phyloP scores from a whole-genome alignment of 2,888 invertebrate genomes.

The Timema cristinae region DNA sequence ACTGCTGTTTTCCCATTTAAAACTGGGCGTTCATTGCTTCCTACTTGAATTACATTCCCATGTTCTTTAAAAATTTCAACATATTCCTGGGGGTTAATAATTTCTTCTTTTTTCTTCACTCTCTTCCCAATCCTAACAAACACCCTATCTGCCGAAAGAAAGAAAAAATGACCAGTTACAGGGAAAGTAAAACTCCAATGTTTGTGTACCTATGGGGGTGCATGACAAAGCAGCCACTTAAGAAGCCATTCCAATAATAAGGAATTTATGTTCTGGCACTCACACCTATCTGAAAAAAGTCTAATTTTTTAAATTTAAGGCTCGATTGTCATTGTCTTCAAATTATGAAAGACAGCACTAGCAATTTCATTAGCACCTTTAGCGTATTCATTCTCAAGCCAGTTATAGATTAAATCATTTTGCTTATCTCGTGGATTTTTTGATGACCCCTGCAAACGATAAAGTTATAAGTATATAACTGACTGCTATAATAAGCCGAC shows the following conservation, averaged over 20 bases:
- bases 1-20: not conserved
- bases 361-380: not conserved
- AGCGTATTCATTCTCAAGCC: no score
- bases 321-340: no score
- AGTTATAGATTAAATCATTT: no score
- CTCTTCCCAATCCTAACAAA: constrained; percentile 5
- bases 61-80: constrained; percentile 5
- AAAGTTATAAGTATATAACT: no score
- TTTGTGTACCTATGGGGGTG: not conserved
- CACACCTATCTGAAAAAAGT: not conserved
- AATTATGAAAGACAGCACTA: not conserved
- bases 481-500: no score
- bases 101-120: not conserved
- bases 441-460: no score
- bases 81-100: not conserved
- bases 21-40: not conserved
- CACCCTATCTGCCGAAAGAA: not conserved
- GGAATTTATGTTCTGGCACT: not conserved
- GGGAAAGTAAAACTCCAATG: no score
- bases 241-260: not conserved
- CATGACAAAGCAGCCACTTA: constrained; percentile 1
- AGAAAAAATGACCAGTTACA: not conserved
- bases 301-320: no score
- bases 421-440: no score
- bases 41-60: constrained; percentile 6